phyloP scores from a whole-genome alignment of 2,888 invertebrate genomes.

The Stictocephala bisonia region DNA sequence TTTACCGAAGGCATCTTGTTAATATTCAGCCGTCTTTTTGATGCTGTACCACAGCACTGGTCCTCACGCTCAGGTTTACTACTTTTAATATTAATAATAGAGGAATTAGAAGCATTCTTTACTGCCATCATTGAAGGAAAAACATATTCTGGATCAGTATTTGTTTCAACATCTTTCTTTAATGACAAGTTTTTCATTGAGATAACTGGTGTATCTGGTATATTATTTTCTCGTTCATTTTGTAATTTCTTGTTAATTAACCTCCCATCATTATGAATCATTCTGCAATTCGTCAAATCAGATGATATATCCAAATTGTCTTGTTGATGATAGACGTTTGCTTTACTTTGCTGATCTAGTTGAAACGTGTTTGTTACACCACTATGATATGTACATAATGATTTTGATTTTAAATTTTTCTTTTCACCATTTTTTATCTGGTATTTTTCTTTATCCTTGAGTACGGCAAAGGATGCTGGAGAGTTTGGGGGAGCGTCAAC shows the following conservation, averaged over 20 bases:
- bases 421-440: conserved; percentile 17
- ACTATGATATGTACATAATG: not conserved
- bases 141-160: conserved; percentile 22
- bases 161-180: conserved; percentile 9
- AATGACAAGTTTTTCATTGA: not conserved
- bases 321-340: no score
- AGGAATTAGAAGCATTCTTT: not conserved
- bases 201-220: conserved; percentile 9
- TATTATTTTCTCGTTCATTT: conserved; percentile 14
- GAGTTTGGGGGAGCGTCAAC: conserved; percentile 17
- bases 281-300: conserved; percentile 6
- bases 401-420: conserved; percentile 14
- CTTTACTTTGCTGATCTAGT: not conserved
- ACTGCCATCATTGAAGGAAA: no score
- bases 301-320: no score
- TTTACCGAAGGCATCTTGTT: conserved; percentile 28
- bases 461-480: not conserved
- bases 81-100: conserved; percentile 9
- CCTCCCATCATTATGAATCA: conserved; percentile 14
- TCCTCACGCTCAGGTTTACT: conserved; percentile 23
- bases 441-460: conserved; percentile 7
- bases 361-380: not conserved
- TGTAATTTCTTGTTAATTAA: conserved; percentile 10
- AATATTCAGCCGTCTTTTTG: not conserved
- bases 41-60: not conserved